These are phyloP conservation scores for Sycobia sp. DNA, from an alignment of 1,140 invertebrate species.

Conservation along the genomic window DNA sequence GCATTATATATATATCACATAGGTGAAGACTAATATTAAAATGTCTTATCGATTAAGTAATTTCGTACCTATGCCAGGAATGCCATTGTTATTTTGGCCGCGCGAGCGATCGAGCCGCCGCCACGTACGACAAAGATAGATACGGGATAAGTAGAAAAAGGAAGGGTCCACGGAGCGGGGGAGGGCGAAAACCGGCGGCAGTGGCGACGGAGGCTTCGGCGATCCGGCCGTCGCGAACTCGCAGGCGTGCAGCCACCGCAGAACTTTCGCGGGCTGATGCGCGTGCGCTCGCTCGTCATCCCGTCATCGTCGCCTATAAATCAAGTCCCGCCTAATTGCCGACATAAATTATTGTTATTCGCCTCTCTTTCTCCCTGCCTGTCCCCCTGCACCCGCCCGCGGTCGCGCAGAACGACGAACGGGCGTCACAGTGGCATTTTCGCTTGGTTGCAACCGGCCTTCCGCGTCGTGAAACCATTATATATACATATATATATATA, in stretches of 20 bases:
- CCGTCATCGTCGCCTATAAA: constrained; percentile 31
- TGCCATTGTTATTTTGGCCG: background rate
- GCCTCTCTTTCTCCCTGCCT: constrained; percentile 8
- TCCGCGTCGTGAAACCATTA: no score
- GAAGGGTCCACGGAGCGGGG: background rate
- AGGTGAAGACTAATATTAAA: no score
- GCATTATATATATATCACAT: no score
- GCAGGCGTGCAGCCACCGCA: constrained; percentile 1
- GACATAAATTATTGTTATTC: constrained; percentile 35
- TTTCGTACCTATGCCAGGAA: no score
- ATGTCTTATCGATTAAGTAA: no score
- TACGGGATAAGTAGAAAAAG: background rate
- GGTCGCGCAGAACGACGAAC: no score
- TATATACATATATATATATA: no score
- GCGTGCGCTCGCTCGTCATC: no score
- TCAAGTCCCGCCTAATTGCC: constrained; percentile 34
- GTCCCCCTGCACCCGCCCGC: no score
- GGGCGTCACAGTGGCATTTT: constrained; percentile 18
- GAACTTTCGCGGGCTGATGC: background rate
- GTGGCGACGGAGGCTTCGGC: background rate
- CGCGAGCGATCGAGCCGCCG: no score
- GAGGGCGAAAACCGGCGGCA: background rate
- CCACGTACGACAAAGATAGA: background rate
- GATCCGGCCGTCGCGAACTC: background rate
- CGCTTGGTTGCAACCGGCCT: constrained; percentile 16